Evolutionary conservation across 1,140 invertebrate genomes (phyloP).

Genomic region (Drosophila pseudoananassae): DNA sequence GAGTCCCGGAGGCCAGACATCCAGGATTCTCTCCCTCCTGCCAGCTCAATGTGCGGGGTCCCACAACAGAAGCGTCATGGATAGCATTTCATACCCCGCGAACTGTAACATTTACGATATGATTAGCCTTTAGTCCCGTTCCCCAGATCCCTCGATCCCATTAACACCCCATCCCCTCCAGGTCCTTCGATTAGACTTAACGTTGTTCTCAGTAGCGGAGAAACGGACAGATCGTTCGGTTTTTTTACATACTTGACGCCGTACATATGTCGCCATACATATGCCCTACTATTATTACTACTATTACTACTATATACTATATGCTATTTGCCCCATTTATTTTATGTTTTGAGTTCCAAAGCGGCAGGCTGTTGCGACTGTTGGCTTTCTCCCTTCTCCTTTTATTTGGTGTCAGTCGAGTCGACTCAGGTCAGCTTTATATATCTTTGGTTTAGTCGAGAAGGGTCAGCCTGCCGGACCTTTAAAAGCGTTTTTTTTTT

Average conservation of each 20-base stretch:
- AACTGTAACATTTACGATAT: constrained; percentile 25
- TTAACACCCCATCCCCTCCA: neutral
- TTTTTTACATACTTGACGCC: constrained; percentile 32
- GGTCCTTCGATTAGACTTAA: constrained; percentile 4
- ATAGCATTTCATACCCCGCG: constrained; percentile 39
- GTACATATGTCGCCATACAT: constrained; percentile 16
- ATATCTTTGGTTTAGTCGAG: constrained; percentile 14
- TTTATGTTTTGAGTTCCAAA: neutral
- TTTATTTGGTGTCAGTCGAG: constrained; percentile 19
- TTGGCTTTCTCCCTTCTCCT: neutral
- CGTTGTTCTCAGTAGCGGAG: constrained; percentile 25
- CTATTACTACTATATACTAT: constrained; percentile 6
- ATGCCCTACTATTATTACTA: constrained; percentile 15
- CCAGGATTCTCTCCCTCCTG: constrained; percentile 10
- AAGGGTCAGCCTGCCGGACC: neutral
- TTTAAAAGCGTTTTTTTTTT: no score
- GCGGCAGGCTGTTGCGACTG: neutral
- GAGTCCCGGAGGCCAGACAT: neutral
- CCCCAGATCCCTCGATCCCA: neutral
- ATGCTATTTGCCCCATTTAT: neutral
- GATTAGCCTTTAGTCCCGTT: constrained; percentile 17
- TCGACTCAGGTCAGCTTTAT: constrained; percentile 20
- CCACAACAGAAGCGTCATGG: constrained; percentile 9
- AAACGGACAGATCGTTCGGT: constrained; percentile 1
- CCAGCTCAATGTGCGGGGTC: constrained; percentile 14